Evolutionary conservation across 1,140 invertebrate species (phyloP).

Genomic region (Hestina assimilis): DNA sequence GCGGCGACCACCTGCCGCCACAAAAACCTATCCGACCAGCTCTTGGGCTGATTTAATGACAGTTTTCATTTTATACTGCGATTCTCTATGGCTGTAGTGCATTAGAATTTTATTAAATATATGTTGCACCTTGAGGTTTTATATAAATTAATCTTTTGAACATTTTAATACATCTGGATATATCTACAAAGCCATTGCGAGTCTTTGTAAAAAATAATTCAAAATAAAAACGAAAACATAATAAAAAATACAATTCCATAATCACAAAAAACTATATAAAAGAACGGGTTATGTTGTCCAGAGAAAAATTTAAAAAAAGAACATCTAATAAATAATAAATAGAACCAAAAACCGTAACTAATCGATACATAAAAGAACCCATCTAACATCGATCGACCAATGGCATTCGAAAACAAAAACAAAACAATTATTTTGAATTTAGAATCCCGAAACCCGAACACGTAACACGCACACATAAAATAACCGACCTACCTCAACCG

Average conservation of each 20-base stretch:
- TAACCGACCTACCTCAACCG: conserved; percentile 58
- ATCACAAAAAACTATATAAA: too few species aligned
- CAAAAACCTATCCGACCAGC: conserved; percentile 33
- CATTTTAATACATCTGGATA: too few species aligned
- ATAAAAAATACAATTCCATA: too few species aligned
- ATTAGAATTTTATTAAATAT: not conserved
- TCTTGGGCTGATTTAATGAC: conserved; percentile 20
- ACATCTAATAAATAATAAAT: not conserved
- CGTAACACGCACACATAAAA: conserved; percentile 42
- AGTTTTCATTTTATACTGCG: conserved; percentile 12
- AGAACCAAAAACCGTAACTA: conserved; percentile 10
- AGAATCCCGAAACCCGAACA: conserved; percentile 57
- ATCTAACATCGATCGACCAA: conserved; percentile 32
- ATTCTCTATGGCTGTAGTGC: not conserved
- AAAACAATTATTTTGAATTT: conserved; percentile 53
- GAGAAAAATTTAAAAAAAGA: not conserved
- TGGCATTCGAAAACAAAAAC: conserved; percentile 30
- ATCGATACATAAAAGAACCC: conserved; percentile 22
- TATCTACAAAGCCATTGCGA: not conserved
- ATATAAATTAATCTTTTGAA: not conserved
- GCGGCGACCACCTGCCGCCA: conserved; percentile 40
- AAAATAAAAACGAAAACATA: too few species aligned
- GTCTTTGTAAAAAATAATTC: not conserved
- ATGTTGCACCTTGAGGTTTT: too few species aligned
- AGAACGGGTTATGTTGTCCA: too few species aligned